Percentiles rank a stretch among this genome's conserved stretches.
phyloP scores from a whole-genome alignment of 2,113 vertebrate species.

The Oryzias curvinotus region DNA sequence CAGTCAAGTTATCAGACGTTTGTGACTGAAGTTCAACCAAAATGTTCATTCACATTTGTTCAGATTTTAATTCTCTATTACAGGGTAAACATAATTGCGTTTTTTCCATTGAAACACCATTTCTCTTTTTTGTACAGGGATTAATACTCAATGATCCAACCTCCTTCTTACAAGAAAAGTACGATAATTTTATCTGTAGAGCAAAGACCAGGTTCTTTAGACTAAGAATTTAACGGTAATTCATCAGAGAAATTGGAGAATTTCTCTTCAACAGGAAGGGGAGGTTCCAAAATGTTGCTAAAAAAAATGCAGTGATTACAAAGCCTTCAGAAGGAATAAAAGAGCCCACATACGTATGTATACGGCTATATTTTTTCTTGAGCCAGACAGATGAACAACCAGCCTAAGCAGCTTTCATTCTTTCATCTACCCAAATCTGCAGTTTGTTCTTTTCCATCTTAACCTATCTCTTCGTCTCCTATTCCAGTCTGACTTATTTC shows the following conservation, averaged over 20 bases:
- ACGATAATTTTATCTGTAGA: background rate
- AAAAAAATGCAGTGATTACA: constrained; percentile 1
- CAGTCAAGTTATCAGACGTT: background rate
- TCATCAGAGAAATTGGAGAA: background rate
- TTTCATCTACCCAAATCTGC: constrained; percentile 60
- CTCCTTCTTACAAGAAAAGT: constrained; percentile 19
- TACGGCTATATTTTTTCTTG: constrained; percentile 26
- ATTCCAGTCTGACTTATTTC: constrained; percentile 54
- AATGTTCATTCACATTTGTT: too few relatives aligned
- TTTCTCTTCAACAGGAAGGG: background rate
- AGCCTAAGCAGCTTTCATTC: constrained; percentile 52
- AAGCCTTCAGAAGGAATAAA: constrained; percentile 10
- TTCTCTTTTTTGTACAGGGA: constrained; percentile 23
- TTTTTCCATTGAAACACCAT: constrained; percentile 5
- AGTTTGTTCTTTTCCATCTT: constrained; percentile 23
- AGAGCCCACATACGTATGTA: constrained; percentile 1
- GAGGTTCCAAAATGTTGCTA: background rate
- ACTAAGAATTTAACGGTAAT: constrained; percentile 1
- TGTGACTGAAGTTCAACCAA: too few relatives aligned
- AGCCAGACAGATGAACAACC: constrained; percentile 40
- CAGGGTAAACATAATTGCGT: too few relatives aligned
- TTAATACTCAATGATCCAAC: constrained; percentile 24
- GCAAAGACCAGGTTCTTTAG: constrained; percentile 8
- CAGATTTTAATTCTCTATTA: too few relatives aligned
- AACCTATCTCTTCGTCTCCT: constrained; percentile 48